Evolutionary conservation across 2,113 vertebrate species (phyloP).

Genomic region (Labrus mixtus): DNA sequence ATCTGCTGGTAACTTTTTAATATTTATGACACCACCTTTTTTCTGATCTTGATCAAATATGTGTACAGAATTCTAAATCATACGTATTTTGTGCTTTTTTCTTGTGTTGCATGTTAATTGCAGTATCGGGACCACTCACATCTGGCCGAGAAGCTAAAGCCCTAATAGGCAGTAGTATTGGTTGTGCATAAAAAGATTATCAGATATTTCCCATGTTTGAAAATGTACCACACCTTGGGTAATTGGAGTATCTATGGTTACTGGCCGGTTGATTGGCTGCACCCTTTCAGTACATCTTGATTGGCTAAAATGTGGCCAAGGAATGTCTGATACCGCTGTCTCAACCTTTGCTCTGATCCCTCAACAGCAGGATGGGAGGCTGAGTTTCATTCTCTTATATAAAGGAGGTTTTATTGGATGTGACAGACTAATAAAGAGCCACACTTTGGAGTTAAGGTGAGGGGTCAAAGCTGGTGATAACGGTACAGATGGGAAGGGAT

Average conservation of each 20-base stretch:
- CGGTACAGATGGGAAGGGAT: slow-evolving; percentile 60
- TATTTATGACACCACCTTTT: background rate
- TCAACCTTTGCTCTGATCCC: slow-evolving; percentile 61
- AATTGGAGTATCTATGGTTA: slow-evolving; percentile 8
- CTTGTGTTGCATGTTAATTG: background rate
- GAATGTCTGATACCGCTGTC: slow-evolving; percentile 58
- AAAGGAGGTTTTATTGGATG: slow-evolving; percentile 76
- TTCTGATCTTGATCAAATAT: background rate
- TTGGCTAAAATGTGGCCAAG: slow-evolving; percentile 34
- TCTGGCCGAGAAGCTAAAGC: too few species aligned
- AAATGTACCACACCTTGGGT: slow-evolving; percentile 1
- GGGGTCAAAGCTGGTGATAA: slow-evolving; percentile 74
- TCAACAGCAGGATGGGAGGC: slow-evolving; percentile 19
- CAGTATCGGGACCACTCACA: too few species aligned
- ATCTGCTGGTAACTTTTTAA: background rate
- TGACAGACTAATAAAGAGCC: slow-evolving; percentile 80
- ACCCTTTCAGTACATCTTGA: slow-evolving; percentile 20
- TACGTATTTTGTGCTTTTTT: background rate
- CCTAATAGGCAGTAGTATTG: too few species aligned
- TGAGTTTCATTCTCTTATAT: slow-evolving; percentile 66
- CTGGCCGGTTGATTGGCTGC: slow-evolving; percentile 7
- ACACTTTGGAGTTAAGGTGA: slow-evolving; percentile 73
- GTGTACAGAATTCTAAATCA: background rate
- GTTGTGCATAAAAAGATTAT: background rate
- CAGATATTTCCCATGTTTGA: background rate